phyloP scores from a whole-genome alignment of 2,113 vertebrate species.

The Mobula hypostoma region DNA sequence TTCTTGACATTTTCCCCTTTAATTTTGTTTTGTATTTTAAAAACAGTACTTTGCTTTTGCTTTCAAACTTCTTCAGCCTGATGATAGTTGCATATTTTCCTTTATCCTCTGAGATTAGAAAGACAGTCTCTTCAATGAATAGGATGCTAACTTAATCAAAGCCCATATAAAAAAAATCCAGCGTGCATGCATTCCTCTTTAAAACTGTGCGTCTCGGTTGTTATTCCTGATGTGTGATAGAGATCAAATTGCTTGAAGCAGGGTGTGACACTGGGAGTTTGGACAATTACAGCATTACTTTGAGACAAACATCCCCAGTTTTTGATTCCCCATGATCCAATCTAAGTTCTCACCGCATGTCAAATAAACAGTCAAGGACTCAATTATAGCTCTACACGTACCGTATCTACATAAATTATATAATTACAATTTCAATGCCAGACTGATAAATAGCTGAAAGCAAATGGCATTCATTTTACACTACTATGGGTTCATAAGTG shows the following conservation, averaged over 20 bases:
- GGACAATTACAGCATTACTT: background rate
- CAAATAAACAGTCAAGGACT: slow-evolving; percentile 5
- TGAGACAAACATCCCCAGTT: background rate
- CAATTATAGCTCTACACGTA: background rate
- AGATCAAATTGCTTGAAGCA: background rate
- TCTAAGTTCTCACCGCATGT: background rate
- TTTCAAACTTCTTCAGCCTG: background rate
- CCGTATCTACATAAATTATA: background rate
- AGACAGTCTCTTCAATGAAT: background rate
- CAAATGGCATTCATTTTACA: background rate
- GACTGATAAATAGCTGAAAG: background rate
- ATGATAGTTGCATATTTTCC: background rate
- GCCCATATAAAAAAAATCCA: background rate
- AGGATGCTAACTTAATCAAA: background rate
- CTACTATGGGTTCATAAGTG: background rate
- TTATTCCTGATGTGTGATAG: background rate
- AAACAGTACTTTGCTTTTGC: background rate
- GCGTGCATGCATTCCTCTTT: background rate
- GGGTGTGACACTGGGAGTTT: background rate
- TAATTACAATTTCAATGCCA: background rate
- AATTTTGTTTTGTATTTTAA: too few species aligned
- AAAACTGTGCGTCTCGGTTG: background rate
- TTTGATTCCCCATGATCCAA: background rate
- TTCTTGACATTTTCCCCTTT: background rate
- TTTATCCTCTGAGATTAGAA: background rate